Percentiles rank a stretch among this genome's conserved stretches.
Conservation (phyloP, 2,797 vertebrate species). For the Pristis pectinata region DNA sequence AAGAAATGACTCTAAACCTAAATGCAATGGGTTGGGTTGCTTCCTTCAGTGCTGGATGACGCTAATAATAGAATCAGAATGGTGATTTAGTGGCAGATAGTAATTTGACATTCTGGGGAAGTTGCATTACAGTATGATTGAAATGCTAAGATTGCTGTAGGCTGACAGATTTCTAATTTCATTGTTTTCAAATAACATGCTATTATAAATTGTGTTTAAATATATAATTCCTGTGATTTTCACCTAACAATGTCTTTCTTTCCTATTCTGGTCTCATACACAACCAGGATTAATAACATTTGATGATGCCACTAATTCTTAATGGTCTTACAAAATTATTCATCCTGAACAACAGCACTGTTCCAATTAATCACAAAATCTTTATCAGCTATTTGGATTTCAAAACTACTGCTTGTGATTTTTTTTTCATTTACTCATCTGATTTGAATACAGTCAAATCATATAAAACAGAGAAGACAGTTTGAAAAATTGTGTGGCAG, state of each 20-base stretch:
- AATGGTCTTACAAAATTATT: not conserved
- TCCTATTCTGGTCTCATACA: not conserved
- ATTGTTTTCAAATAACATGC: not conserved
- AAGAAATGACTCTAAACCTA: not conserved
- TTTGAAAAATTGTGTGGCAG: not conserved
- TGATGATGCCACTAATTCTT: not conserved
- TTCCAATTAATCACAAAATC: not conserved
- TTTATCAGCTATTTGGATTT: not conserved
- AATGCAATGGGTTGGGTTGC: not conserved
- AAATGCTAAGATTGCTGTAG: not conserved
- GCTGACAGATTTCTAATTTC: not conserved
- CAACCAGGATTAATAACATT: not conserved
- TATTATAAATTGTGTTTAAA: not conserved
- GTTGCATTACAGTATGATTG: not conserved
- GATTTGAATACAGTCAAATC: not conserved
- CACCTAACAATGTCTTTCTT: no score
- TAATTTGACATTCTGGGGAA: not conserved
- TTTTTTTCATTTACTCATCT: not conserved
- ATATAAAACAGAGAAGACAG: not conserved
- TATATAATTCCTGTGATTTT: no score
- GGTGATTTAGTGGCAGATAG: not conserved
- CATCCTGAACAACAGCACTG: not conserved
- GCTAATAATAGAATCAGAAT: not conserved
- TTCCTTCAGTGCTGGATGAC: not conserved
- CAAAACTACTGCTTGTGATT: not conserved